Evolutionary conservation across 2,113 vertebrate species (phyloP).

Genomic region (Chionomys nivalis): DNA sequence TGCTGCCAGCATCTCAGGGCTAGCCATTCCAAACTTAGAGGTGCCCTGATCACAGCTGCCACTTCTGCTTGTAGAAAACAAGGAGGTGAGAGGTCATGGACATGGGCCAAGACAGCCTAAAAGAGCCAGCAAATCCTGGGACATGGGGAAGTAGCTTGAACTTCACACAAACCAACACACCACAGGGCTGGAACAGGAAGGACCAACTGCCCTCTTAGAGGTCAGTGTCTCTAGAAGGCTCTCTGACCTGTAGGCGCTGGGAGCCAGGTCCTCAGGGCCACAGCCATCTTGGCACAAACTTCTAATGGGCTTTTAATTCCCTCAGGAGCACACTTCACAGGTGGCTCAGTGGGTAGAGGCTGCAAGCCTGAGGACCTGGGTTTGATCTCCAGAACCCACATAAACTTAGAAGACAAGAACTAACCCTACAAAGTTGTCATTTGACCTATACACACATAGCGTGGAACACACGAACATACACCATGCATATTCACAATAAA

Average conservation of each 20-base stretch:
- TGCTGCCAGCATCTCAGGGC: neutral
- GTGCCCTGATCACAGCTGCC: neutral
- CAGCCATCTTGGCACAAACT: neutral
- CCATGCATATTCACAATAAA: neutral
- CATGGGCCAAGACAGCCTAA: neutral
- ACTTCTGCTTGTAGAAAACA: neutral
- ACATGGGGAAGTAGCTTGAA: neutral
- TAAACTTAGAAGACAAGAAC: neutral
- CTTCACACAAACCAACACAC: neutral
- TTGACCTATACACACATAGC: neutral
- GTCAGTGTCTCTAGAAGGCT: neutral
- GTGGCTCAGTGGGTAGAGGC: neutral
- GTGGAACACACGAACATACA: neutral
- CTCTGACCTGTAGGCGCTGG: neutral
- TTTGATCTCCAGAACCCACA: too few relatives aligned
- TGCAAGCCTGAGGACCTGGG: neutral
- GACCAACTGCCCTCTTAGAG: neutral
- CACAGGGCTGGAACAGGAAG: neutral
- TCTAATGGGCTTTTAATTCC: neutral
- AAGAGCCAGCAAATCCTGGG: neutral
- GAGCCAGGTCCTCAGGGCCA: neutral
- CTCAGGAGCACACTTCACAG: neutral
- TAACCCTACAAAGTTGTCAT: neutral
- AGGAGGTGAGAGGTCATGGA: neutral
- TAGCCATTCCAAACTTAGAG: neutral